These are phyloP conservation scores for Parasteatoda lunata DNA, from an alignment of 2,888 invertebrate genomes.

Conservation along the genomic window DNA sequence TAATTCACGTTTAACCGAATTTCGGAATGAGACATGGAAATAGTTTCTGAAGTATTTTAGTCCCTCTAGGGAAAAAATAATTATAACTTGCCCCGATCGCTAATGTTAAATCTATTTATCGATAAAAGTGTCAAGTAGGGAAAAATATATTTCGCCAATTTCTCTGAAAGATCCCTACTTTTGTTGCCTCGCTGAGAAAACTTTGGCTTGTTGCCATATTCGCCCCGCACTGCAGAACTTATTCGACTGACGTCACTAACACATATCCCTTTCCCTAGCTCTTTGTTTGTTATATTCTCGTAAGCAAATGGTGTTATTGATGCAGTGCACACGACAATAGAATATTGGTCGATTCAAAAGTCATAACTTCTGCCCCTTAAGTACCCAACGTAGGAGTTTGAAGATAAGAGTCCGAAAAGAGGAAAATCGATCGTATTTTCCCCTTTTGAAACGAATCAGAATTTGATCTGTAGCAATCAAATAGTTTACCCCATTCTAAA, in stretches of 20 bases:
- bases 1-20: too few relatives aligned
- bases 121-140: neutral
- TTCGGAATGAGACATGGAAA: too few relatives aligned
- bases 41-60: neutral
- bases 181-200: conserved; percentile 39
- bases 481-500: too few relatives aligned
- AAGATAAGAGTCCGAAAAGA: too few relatives aligned
- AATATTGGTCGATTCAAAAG: conserved; percentile 34
- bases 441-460: too few relatives aligned
- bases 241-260: conserved; percentile 56
- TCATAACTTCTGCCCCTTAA: conserved; percentile 27
- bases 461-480: too few relatives aligned
- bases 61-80: neutral
- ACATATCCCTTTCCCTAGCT: neutral
- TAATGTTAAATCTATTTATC: conserved; percentile 1
- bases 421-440: too few relatives aligned
- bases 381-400: neutral
- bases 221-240: conserved; percentile 67
- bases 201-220: conserved; percentile 65
- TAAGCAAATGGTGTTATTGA: conserved; percentile 59
- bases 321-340: conserved; percentile 43
- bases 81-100: neutral
- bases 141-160: conserved; percentile 18
- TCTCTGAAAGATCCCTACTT: conserved; percentile 43
- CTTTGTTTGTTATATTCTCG: conserved; percentile 36